Evolutionary conservation across 2,888 invertebrate species (phyloP).

Genomic region (Melangyna quadrimaculata): DNA sequence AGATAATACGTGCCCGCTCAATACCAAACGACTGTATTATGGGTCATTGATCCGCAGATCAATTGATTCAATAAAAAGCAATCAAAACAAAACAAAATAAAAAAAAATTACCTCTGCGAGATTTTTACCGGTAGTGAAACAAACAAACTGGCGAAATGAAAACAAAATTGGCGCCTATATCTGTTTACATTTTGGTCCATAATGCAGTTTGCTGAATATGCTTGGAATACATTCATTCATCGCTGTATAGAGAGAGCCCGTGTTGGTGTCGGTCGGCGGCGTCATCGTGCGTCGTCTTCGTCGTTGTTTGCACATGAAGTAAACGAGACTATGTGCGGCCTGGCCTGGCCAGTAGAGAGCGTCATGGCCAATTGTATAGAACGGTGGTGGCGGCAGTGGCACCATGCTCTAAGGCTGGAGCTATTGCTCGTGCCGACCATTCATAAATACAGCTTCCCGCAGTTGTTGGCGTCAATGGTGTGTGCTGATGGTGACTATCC

Average conservation of each 20-base stretch:
- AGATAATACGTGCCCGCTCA: conserved; percentile 15
- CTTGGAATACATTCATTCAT: conserved; percentile 53
- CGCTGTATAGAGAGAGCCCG: conserved; percentile 19
- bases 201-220: conserved; percentile 13
- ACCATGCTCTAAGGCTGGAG: neutral
- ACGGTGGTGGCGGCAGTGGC: neutral
- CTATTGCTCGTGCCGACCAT: conserved; percentile 51
- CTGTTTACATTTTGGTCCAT: conserved; percentile 58
- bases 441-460: conserved; percentile 50
- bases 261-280: neutral
- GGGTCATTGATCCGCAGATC: conserved; percentile 61
- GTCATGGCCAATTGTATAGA: conserved; percentile 29
- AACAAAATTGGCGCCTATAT: conserved; percentile 64
- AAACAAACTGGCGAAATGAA: conserved; percentile 54
- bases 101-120: conserved; percentile 25
- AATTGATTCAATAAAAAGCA: conserved; percentile 42
- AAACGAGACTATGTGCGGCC: conserved; percentile 33
- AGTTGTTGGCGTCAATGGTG: conserved; percentile 60
- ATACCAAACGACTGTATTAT: neutral
- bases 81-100: no score
- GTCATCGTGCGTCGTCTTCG: conserved; percentile 15
- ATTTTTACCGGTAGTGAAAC: conserved; percentile 56
- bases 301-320: conserved; percentile 54
- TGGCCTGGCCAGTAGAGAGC: conserved; percentile 35
- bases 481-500: conserved; percentile 48